Conservation (phyloP, 2,113 vertebrate species). For the Scytalopus superciliaris region DNA sequence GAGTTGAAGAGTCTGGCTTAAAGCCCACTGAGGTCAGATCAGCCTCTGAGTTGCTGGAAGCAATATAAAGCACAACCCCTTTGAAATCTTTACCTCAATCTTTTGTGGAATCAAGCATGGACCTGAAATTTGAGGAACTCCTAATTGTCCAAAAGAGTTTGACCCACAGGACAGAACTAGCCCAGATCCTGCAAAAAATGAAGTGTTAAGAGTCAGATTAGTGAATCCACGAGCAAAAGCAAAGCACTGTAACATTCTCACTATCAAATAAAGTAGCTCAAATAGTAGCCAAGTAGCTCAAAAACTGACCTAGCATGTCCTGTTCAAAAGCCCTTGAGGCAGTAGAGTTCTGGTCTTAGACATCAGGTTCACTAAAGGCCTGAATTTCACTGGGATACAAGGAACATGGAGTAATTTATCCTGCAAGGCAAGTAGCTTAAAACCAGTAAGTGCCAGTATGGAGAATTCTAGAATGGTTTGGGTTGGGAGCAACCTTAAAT, state of each 20-base stretch:
- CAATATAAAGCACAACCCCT: background rate
- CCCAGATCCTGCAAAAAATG: constrained; percentile 77
- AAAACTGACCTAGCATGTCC: background rate
- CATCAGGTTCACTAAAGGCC: background rate
- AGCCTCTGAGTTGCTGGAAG: background rate
- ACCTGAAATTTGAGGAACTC: constrained; percentile 71
- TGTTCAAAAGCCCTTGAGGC: background rate
- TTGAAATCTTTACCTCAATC: constrained; percentile 77
- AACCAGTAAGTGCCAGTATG: background rate
- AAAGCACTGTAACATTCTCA: background rate
- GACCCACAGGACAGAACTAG: constrained; percentile 87
- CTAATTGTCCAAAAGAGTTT: constrained; percentile 89
- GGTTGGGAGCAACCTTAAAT: background rate
- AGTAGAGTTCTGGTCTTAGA: background rate
- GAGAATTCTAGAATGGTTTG: background rate
- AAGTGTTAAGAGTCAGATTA: background rate
- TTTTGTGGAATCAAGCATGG: constrained; percentile 70
- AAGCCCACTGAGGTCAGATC: background rate
- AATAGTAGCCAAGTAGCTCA: background rate
- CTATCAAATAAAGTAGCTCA: background rate
- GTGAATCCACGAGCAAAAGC: fast-evolving
- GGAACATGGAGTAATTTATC: background rate
- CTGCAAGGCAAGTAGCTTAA: background rate
- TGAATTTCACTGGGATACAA: background rate
- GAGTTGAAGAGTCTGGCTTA: background rate